Evolutionary conservation across 2,888 invertebrate species (phyloP).

Genomic region (Spicauda simplicius): DNA sequence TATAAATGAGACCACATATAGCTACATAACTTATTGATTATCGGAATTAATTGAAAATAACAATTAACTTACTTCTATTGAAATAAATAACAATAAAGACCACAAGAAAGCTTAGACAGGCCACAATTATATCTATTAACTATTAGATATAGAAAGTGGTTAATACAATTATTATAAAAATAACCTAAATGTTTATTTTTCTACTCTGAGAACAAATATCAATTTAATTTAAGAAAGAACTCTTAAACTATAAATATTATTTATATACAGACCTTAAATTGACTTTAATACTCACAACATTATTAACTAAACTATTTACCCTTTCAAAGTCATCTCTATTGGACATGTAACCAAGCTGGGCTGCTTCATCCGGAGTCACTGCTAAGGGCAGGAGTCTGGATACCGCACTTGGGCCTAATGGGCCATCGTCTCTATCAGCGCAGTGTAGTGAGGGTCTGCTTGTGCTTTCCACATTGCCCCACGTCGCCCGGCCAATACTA

Average conservation of each 20-base stretch:
- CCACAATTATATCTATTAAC: too few relatives aligned
- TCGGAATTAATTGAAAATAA: too few relatives aligned
- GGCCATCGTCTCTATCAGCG: constrained; percentile 90
- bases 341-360: constrained; percentile 96
- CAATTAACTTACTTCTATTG: too few relatives aligned
- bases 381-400: constrained; percentile 92
- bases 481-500: constrained; percentile 94
- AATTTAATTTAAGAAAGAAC: too few relatives aligned
- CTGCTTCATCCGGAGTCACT: constrained; percentile 92
- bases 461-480: constrained; percentile 89
- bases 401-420: constrained; percentile 89
- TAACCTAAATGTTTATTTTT: too few relatives aligned
- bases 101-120: too few relatives aligned
- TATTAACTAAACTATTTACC: constrained; percentile 71
- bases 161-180: too few relatives aligned
- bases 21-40: too few relatives aligned
- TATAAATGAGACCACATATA: not conserved
- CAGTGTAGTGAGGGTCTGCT: constrained; percentile 90
- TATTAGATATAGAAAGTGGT: too few relatives aligned
- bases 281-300: constrained; percentile 2
- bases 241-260: not conserved
- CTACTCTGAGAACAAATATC: too few relatives aligned
- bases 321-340: constrained; percentile 98
- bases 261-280: not conserved
- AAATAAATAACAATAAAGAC: too few relatives aligned